A percentile compares a stretch with the other conserved stretches of the same genome.
Evolutionary conservation across 1,140 invertebrate species (phyloP).

Genomic region (Himalopsyche phryganea): DNA sequence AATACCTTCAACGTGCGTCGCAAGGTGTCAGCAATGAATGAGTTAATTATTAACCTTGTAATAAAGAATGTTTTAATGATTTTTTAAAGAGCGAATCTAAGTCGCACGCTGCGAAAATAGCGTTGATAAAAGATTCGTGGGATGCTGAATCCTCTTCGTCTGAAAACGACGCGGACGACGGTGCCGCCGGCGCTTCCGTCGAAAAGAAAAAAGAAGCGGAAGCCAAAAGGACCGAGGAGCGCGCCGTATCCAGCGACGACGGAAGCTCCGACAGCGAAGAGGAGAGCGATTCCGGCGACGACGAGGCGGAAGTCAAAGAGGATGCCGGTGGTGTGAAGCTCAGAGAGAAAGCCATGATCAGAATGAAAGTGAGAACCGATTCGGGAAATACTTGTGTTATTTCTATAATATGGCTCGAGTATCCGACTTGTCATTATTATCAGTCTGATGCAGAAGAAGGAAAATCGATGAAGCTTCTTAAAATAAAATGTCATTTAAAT

Average conservation of each 20-base stretch:
- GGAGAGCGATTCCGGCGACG: constrained; percentile 45
- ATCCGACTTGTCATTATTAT: too few species aligned
- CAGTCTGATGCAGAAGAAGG: too few species aligned
- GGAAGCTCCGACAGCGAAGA: constrained; percentile 54
- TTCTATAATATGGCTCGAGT: too few species aligned
- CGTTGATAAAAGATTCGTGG: constrained; percentile 78
- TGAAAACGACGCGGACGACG: constrained; percentile 54
- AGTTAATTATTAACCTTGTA: too few species aligned
- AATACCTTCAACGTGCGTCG: too few species aligned
- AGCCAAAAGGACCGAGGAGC: constrained; percentile 14
- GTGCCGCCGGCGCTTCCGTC: constrained; percentile 22
- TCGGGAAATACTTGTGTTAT: neutral
- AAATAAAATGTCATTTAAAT: too few species aligned
- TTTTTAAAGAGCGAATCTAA: constrained; percentile 31
- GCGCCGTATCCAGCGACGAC: constrained; percentile 48
- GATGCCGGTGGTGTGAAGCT: constrained; percentile 55
- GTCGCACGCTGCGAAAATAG: constrained; percentile 49
- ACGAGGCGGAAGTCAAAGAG: constrained; percentile 41
- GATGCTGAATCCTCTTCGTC: constrained; percentile 72
- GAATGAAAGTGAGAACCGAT: constrained; percentile 70
- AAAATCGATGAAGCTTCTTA: too few species aligned
- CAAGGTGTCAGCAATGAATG: too few species aligned
- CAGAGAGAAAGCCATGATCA: constrained; percentile 51
- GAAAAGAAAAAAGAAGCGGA: constrained; percentile 31
- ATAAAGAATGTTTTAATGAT: too few species aligned